Conservation (phyloP, 1,140 invertebrate species). For the Drosophila arizonae region DNA sequence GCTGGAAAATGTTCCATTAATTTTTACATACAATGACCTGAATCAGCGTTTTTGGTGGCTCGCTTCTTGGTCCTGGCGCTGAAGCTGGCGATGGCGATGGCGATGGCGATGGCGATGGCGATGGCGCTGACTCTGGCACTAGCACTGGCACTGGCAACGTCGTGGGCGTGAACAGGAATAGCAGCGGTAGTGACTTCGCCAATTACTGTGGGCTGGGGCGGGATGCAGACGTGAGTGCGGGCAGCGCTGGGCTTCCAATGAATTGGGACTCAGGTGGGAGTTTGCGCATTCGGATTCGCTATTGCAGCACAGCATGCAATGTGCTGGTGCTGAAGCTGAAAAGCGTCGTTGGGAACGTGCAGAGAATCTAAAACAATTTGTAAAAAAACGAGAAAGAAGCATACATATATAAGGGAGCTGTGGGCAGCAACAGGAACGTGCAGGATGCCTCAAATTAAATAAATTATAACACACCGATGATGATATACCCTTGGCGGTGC, state of each 20-base stretch:
- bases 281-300: slow-evolving; percentile 34
- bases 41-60: slow-evolving; percentile 59
- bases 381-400: slow-evolving; percentile 15
- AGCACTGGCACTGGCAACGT: neutral
- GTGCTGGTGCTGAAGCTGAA: slow-evolving; percentile 51
- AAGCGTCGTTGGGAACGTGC: slow-evolving; percentile 55
- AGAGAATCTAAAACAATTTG: slow-evolving; percentile 62
- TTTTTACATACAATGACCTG: slow-evolving; percentile 65
- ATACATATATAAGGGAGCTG: slow-evolving; percentile 11
- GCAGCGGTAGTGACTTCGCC: slow-evolving; percentile 48
- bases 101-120: neutral
- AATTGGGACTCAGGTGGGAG: slow-evolving; percentile 46
- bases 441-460: slow-evolving; percentile 45
- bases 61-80: slow-evolving; percentile 3
- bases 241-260: slow-evolving; percentile 30
- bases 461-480: slow-evolving; percentile 44
- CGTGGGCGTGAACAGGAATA: slow-evolving; percentile 13
- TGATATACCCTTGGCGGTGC: slow-evolving; percentile 26
- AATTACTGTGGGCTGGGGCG: slow-evolving; percentile 37
- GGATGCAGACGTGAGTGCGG: slow-evolving; percentile 46
- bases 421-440: slow-evolving; percentile 35
- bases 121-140: neutral
- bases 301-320: slow-evolving; percentile 45
- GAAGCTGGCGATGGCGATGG: neutral
- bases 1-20: slow-evolving; percentile 62